Base-by-base conservation (phyloP, 2,888 invertebrate species). In the Drosophila gaucha region DNA sequence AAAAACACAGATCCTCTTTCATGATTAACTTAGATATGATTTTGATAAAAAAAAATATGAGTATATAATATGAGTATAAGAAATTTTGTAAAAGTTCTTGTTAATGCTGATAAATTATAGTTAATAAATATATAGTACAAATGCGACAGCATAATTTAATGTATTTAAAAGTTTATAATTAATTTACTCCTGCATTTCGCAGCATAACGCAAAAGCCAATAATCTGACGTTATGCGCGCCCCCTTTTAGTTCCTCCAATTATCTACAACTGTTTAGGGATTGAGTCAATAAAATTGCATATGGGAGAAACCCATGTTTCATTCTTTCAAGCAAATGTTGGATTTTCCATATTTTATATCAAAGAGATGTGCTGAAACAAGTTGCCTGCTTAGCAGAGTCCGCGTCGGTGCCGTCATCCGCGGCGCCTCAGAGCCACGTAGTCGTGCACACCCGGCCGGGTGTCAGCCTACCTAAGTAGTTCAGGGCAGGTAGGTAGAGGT, bases 311-410 rank as follows among this genome's bases (percentile, higher is more conserved):
- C 77, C 80, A 60, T 31, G 30, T 43, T 50, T 66, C 66, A 62
- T 87, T 78, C 82, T 65, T 86, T 82, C 86, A 87, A 79, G 65
- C 56, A 68, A 59, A 47, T 71, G 36, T 59, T 73, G 88, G 86
- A 83, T 86, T 88, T 86, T 77, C 85, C 87, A 76, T 39, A 65
- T 71, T 78, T 78, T 74, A 82, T 79, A 80, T 86, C 77, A 85
- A 86, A 83, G 85, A 83, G 80, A 71, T 36, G 6, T 57, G 41
- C 44, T 47, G 50, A 72, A 78, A 79, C 79, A 76, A 83, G 80
- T 78, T 78, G 67, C 78, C 66, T 67, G 60, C 3, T 9, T 5
- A 0, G 18, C 31, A 10, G 31, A 2, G 9, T 20, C 9, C 28
- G 30, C 5, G 33, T 10, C 51, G 57, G 67, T 44, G 71, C 64